A percentile compares a stretch with the other conserved stretches of the same genome.
These are phyloP conservation scores for Hybognathus amarus DNA, from an alignment of 2,797 vertebrate species.

Conservation along the genomic window DNA sequence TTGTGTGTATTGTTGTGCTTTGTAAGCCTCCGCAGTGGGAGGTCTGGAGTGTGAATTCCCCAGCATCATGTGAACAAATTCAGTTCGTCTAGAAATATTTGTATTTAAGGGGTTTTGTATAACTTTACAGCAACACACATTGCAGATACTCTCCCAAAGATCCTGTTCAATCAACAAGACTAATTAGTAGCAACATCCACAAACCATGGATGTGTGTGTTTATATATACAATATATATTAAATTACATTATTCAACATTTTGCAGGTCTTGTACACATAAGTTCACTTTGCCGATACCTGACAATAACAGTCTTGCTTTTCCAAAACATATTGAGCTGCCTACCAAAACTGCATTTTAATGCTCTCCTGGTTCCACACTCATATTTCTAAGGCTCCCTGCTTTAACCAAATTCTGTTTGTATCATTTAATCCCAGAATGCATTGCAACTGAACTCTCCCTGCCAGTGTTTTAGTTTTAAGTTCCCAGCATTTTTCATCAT, in stretches of 20 bases:
- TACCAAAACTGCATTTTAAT: constrained; percentile 2
- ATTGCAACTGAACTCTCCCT: neutral
- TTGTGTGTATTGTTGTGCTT: constrained; percentile 51
- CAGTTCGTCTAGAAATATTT: constrained; percentile 17
- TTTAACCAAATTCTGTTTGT: neutral
- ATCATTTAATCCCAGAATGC: constrained; percentile 5
- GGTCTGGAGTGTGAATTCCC: constrained; percentile 36
- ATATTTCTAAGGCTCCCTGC: neutral
- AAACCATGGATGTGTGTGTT: no score
- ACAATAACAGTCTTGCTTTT: neutral
- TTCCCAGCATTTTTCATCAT: no score
- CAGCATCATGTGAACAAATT: constrained; percentile 39
- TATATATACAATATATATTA: no score
- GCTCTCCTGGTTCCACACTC: neutral
- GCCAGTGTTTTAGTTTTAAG: no score
- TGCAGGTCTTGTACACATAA: no score
- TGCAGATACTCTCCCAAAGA: neutral
- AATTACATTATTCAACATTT: no score
- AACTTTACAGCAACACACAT: constrained; percentile 13
- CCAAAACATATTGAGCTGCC: neutral
- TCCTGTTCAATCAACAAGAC: neutral
- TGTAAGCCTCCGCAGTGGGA: constrained; percentile 32
- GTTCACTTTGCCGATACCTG: neutral
- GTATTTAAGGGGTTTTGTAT: constrained; percentile 4
- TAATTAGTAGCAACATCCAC: neutral